Base-by-base conservation (phyloP, 2,888 invertebrate species). In the Diplazon laetatorius region DNA sequence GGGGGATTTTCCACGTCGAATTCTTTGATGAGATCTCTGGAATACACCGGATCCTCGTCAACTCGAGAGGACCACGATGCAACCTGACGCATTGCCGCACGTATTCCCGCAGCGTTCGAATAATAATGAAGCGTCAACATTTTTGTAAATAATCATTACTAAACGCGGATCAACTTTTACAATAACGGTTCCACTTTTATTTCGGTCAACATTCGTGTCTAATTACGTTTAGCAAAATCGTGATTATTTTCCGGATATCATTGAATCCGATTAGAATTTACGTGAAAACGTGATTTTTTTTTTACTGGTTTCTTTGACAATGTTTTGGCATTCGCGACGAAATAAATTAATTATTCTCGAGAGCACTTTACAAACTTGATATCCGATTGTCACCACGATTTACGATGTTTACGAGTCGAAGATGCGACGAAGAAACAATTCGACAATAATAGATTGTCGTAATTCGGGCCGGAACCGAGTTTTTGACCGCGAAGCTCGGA, bases 111-210 rank as follows among this genome's bases (percentile, higher is more conserved):
- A 92, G 95, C 87, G 93, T 96, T 95, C 90, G 96, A 96, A 92
- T 94, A 96, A 91, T 95, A 96, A 91, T 96, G 95, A 93, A 96
- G 93, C 91, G 95, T 95, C 93, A 96, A 94, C 95, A 96, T 95
- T 85, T 81, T 87, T 69, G 59, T 39, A 59, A 59, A 76, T 82
- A 80, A 52, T 81, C 82, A 83, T 82, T 62, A 78, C 82, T 77
- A 68, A 57, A 35, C 16, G 5, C 39, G 14, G 16, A 8, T 39
- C 12, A 10, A 8, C 6, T 22, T 14, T 16, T 12, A 1, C 39
- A 22, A 37, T 14, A 10, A 16, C 35, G 1, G 22, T 25, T 18
- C n/a, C 25, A n/a, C 25, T 50, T 12, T 1, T 5, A 6, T 48
- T 48, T 4, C 9, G 12, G 20, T 4, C 0, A 12, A n/a, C 1